Base-by-base conservation (phyloP, 2,113 vertebrate genomes). In the Dasyprocta punctata region DNA sequence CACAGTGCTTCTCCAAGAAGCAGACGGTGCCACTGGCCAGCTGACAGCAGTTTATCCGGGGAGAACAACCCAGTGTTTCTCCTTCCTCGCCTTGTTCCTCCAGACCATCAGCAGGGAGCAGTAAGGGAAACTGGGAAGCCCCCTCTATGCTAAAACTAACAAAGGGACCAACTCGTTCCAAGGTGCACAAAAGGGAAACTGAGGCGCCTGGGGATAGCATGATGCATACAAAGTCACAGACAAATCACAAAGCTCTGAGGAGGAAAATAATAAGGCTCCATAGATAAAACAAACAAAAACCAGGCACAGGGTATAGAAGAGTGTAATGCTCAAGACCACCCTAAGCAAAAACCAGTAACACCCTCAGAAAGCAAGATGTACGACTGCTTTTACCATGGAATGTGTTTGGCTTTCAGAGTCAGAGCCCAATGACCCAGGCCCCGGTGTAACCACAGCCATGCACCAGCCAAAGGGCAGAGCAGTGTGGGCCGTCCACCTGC, bases 1-100 rank as follows among this genome's bases (percentile, higher is more conserved):
- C 0, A 11, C 52, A 44, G 38, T 0, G 11, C 52, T 33, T 86
- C 65, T 83, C 82, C 7, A 3, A 22, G n/a, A 65, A 5, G 41
- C 14, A 0, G 6, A 65, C 65, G 0, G 33, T 0, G 8, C 30
- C 0, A 14, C 56, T 0, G 4, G 26, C 47, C 2, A 38, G 12
- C 16, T 1, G 6, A 52, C 22, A 5, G 36, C 4, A 0, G 0
- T 0, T 10, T 8, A 22, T 24, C 41, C 28, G 8, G 49, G 2
- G 14, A 49, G 54, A 9, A 22, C 7, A 16, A 5, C 11, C 3
- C 0, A 3, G 20, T 0, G 3, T 30, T 14, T 22, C 58, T 36
- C 36, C 56, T 65, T 6, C 63, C 24, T 88, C 0, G 7, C 86
- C 36, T 13, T 20, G 38, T 38, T 65, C 77, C 44, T 71, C 77